Evolutionary conservation across 2,113 vertebrate species (phyloP), one percentile per base, ranked within the genome.

Genomic region (Passer montanus): DNA sequence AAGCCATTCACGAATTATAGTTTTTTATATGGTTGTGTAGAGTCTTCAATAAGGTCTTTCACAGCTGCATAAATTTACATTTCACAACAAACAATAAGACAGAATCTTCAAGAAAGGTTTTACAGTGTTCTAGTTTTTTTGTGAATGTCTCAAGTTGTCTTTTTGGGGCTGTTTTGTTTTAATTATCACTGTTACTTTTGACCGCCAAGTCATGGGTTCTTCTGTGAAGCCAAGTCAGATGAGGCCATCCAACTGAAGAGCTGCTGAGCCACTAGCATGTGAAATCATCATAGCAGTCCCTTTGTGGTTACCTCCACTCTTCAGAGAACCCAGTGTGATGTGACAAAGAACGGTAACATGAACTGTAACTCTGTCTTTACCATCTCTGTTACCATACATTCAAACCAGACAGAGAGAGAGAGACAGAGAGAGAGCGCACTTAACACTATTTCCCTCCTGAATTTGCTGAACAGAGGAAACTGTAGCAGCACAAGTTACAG

Each of bases 221-320:
- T 69, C 52, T 46, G 7, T 62, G 74, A 68, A 55, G 10, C 10
- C 55, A 89, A 41, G 24, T 78, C 37, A 58, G 33, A 59, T 26
- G 18, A 77, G 11, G 1, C 43, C 7, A 1, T 31, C 17, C 52
- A 73, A 2, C 0, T 23, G 27, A 75, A 49, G 13, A n/a, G 3
- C 10, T 4, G 1, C 12, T 80, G 62, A 83, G 27, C 11, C 44
- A 64, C 10, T 4, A 17, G 3, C 0, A 0, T 13, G 14, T 13
- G 28, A 49, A 67, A 30, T 6, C 0, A 0, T 43, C 21, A 20
- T 2, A 46, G 33, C 15, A 17, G 8, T 31, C 17, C 10, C 50
- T 77, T 41, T 52, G 9, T 63, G 4, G 4, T 24, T 35, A 41
- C 11, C 9, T 70, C 10, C n/a, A 10, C 5, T 41, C 19, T 93